Evolutionary conservation across 2,888 invertebrate genomes (phyloP), one percentile per base, ranked within the genome.

Genomic region (Lithophane ornitopus): DNA sequence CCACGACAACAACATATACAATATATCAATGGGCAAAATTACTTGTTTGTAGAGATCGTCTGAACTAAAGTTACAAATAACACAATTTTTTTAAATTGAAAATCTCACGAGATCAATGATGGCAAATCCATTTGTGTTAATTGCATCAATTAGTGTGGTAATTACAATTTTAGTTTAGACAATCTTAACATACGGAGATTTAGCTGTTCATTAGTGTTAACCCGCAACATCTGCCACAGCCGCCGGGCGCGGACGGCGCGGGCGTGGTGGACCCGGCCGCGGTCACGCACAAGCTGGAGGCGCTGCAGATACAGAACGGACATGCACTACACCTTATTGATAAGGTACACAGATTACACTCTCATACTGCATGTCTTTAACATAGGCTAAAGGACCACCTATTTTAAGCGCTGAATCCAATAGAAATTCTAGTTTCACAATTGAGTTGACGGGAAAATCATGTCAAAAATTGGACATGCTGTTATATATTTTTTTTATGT

Each of bases 211-310:
- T 22, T 19, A 19, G 49, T 49, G 8, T 22, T 49, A 49, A 49
- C 49, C 22, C 14, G n/a, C 54, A n/a, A n/a, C 54, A n/a, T 54
- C 26, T 6, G 0, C 22, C 0, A 11, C 70, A 80, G 77, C 71
- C 39, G 0, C 77, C 73, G 69, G 69, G 81, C 74, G 59, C 74
- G 19, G 93, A 90, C 81, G 92, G 90, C 80, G 92, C 89, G 85
- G 89, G 90, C 28, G 90, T 90, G n/a, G 92, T 96, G 88, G 93
- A 89, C 90, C 94, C 95, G 3, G 85, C 89, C 3, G 95, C 95
- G 85, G 95, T 96, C 72, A 92, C 94, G 81, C 95, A 96, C 91
- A 96, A 96, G 81, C 84, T 96, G 78, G 93, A 94, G 80, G 96
- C 96, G 73, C 85, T 96, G 84, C 94, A 93, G 88, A 90, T 94